These are phyloP conservation scores for Isichthys henryi DNA, from an alignment of 2,113 vertebrate genomes.

Conservation along the genomic window DNA sequence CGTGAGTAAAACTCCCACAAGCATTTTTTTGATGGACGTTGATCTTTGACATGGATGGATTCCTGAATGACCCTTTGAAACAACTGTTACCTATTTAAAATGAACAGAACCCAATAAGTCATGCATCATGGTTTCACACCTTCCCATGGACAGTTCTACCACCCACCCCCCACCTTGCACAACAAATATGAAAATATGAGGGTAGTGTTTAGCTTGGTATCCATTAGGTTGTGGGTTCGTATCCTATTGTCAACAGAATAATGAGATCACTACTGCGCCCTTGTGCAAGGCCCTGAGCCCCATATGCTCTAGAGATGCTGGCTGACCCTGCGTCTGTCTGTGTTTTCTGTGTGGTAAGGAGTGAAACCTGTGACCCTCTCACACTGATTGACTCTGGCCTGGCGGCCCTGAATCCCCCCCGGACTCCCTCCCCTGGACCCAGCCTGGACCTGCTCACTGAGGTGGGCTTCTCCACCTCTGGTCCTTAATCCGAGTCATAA, in stretches of 20 bases:
- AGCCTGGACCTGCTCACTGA: constrained; percentile 23
- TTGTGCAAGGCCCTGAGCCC: neutral
- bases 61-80: neutral
- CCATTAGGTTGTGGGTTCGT: neutral
- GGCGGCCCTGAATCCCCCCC: neutral
- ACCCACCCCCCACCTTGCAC: neutral
- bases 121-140: neutral
- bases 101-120: neutral
- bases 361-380: constrained; percentile 22
- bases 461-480: constrained; percentile 5
- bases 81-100: neutral
- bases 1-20: too few species aligned
- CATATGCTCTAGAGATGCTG: neutral
- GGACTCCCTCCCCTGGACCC: neutral
- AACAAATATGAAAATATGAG: neutral
- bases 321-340: neutral
- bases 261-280: neutral
- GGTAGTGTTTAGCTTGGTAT: neutral
- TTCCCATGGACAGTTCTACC: neutral
- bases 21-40: neutral
- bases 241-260: neutral
- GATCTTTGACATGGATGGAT: neutral
- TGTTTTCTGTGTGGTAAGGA: neutral
- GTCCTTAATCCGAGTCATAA: neutral
- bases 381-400: constrained; percentile 24